These are phyloP conservation scores for Chaenogobius annularis DNA, from an alignment of 2,113 vertebrate genomes.

Conservation along the genomic window DNA sequence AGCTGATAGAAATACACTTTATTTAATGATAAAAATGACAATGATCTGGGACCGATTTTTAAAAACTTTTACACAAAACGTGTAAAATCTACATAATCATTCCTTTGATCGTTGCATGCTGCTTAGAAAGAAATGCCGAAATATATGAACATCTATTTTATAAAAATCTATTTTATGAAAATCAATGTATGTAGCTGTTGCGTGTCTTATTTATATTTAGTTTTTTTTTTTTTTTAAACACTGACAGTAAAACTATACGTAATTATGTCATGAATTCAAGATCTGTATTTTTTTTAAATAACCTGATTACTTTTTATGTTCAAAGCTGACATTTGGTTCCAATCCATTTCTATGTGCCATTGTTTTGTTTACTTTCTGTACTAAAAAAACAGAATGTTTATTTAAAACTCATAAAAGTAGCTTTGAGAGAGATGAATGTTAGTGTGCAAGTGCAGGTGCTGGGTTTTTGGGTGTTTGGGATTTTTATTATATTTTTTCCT, in stretches of 20 bases:
- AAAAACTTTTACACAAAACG: background rate
- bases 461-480: background rate
- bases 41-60: slow-evolving; percentile 12
- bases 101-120: slow-evolving; percentile 34
- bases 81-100: slow-evolving; percentile 15
- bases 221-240: too few relatives aligned
- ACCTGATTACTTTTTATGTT: background rate
- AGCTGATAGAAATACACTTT: slow-evolving; percentile 24
- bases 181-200: background rate
- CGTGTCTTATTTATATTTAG: background rate
- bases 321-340: background rate
- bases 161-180: background rate
- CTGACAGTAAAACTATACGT: background rate
- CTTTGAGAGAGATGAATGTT: slow-evolving; percentile 2
- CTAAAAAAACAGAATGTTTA: slow-evolving; percentile 4
- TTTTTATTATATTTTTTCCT: background rate
- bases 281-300: background rate
- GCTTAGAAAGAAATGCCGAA: slow-evolving; percentile 3
- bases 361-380: slow-evolving; percentile 6
- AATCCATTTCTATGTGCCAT: background rate
- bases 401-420: slow-evolving; percentile 7
- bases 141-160: background rate
- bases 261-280: background rate
- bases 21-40: slow-evolving; percentile 6
- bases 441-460: slow-evolving; percentile 12